Evolutionary conservation across 2,797 vertebrate species (phyloP).

Genomic region (Uromys caudimaculatus): DNA sequence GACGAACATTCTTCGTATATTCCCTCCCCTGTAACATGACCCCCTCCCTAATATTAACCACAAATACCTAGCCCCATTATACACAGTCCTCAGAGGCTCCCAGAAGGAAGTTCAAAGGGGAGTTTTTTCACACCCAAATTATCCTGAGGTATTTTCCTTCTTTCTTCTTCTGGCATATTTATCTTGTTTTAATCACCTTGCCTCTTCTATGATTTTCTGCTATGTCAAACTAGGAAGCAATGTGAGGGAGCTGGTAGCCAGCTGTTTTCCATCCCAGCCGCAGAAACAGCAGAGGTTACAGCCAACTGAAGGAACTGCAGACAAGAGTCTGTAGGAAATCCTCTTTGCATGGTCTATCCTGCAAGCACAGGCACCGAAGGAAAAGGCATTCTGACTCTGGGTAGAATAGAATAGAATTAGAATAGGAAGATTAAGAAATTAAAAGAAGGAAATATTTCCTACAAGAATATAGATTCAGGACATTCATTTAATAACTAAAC

Average conservation of each 20-base stretch:
- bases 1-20: constrained; percentile 46
- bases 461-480: not conserved
- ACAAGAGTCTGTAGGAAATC: not conserved
- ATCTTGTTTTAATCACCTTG: constrained; percentile 81
- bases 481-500: constrained; percentile 23
- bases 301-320: not conserved
- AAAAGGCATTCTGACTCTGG: not conserved
- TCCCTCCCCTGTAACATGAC: constrained; percentile 37
- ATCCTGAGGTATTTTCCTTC: constrained; percentile 74
- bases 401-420: not conserved
- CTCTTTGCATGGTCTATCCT: not conserved
- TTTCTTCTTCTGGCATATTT: constrained; percentile 76
- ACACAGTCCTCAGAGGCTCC: constrained; percentile 20
- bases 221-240: constrained; percentile 45
- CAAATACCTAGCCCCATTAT: constrained; percentile 21
- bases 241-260: constrained; percentile 52
- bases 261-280: constrained; percentile 66
- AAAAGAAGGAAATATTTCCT: not conserved
- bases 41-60: constrained; percentile 60
- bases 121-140: constrained; percentile 77
- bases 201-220: constrained; percentile 62
- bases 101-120: constrained; percentile 73
- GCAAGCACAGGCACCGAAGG: not conserved
- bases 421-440: not conserved
- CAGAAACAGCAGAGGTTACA: not conserved